Evolutionary conservation across 2,113 vertebrate genomes (phyloP).

Genomic region (Mus spicilegus): DNA sequence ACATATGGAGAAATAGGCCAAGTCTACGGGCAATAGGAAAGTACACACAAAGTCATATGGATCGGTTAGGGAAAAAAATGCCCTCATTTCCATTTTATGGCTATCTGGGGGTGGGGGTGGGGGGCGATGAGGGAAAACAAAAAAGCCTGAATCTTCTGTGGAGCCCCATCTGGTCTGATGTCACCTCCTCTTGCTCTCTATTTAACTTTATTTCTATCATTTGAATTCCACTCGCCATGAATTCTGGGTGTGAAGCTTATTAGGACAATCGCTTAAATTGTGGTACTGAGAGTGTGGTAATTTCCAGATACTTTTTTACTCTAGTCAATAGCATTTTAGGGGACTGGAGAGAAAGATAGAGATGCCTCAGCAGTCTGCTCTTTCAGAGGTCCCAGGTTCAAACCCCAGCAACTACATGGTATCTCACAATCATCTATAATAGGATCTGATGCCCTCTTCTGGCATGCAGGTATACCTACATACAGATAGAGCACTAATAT

Average conservation of each 20-base stretch:
- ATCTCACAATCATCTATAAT: no score
- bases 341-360: no score
- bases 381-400: no score
- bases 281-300: background rate
- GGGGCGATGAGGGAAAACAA: background rate
- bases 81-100: background rate
- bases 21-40: background rate
- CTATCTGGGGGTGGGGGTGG: accelerated
- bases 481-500: no score
- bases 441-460: no score
- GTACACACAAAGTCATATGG: background rate
- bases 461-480: no score
- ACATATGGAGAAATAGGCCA: background rate
- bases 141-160: background rate
- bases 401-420: no score
- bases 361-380: no score
- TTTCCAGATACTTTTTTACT: slow-evolving; percentile 12
- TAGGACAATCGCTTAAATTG: background rate
- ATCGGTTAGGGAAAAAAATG: background rate
- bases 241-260: background rate
- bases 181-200: background rate
- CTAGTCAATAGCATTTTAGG: background rate
- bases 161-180: background rate
- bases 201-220: background rate
- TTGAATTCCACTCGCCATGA: background rate